A percentile compares a stretch with the other conserved stretches of the same genome.
These are phyloP conservation scores for Pedetes capensis DNA, from an alignment of 2,113 vertebrate genomes.

Conservation along the genomic window DNA sequence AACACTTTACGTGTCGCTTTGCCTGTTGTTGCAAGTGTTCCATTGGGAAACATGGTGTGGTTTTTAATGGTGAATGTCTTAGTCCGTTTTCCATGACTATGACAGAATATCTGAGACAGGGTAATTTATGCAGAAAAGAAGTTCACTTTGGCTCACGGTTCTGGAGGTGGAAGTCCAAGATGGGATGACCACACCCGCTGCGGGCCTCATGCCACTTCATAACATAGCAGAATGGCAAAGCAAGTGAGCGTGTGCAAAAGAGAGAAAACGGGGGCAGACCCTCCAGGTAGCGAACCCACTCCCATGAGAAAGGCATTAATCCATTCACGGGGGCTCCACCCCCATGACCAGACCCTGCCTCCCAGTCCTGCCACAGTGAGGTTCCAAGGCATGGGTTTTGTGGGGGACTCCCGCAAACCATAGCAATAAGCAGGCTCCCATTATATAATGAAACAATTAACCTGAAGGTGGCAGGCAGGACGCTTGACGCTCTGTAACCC, in stretches of 20 bases:
- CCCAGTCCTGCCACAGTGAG: neutral
- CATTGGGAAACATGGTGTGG: neutral
- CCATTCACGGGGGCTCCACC: fast-evolving
- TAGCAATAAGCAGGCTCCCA: neutral
- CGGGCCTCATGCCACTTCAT: neutral
- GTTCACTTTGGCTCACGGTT: neutral
- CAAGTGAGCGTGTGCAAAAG: neutral
- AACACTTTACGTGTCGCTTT: neutral
- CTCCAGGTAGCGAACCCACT: neutral
- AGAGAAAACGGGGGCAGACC: too few relatives aligned
- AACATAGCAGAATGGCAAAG: neutral
- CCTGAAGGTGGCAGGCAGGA: neutral
- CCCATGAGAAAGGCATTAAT: neutral
- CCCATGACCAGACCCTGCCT: neutral
- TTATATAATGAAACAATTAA: neutral
- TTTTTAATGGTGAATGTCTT: neutral
- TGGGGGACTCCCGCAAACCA: neutral
- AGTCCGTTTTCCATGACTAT: neutral
- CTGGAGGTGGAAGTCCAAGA: neutral
- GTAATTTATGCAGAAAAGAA: neutral
- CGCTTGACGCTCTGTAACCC: neutral
- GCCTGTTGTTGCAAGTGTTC: neutral
- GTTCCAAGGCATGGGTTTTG: neutral
- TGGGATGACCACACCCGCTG: neutral
- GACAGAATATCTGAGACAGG: neutral